Evolutionary conservation across 1,140 invertebrate genomes (phyloP), one percentile per base, ranked within the genome.

Genomic region (Augochlora pura): DNA sequence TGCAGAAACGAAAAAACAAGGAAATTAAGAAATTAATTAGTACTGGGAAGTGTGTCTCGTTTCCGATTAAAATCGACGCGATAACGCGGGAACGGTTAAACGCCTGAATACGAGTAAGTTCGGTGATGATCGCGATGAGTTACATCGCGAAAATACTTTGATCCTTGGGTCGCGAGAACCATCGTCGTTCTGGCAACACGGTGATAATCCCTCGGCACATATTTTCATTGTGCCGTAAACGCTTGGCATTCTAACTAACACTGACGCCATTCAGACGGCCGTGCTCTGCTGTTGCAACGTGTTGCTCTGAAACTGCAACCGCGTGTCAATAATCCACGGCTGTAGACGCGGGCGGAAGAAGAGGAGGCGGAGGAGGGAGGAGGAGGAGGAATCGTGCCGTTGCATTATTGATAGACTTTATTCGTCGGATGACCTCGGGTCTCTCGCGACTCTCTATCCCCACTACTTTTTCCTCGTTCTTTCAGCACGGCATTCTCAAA

Each of bases 301-400:
- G 49, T 57, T 71, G 46, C 52, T 25, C 32, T 21, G 16, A 68
- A 54, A 54, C 23, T 59, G 54, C 67, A 54, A 70, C n/a, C 52
- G 25, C 32, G 65, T 49, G 65, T 25, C 27, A 18, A 70, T 57
- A 57, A 18, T 70, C 46, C 27, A 39, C 12, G 54, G 38, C n/a
- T 32, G 16, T 12, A 25, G 2, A 25, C 39, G 3, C 21, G 64
- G 39, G n/a, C n/a, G n/a, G n/a, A n/a, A n/a, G n/a, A n/a, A n/a
- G n/a, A n/a, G n/a, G n/a, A n/a, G n/a, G n/a, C n/a, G n/a, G n/a
- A n/a, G n/a, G n/a, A n/a, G n/a, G n/a, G n/a, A n/a, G n/a, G n/a
- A n/a, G n/a, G n/a, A n/a, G n/a, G 39, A 10, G 16, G 60, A 38
- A 63, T 38, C 60, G 60, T 52, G 54, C 27, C 60, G 27, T 63